These are phyloP conservation scores for Rattus norvegicus DNA, from an alignment of 2,113 vertebrate species.

Conservation along the genomic window DNA sequence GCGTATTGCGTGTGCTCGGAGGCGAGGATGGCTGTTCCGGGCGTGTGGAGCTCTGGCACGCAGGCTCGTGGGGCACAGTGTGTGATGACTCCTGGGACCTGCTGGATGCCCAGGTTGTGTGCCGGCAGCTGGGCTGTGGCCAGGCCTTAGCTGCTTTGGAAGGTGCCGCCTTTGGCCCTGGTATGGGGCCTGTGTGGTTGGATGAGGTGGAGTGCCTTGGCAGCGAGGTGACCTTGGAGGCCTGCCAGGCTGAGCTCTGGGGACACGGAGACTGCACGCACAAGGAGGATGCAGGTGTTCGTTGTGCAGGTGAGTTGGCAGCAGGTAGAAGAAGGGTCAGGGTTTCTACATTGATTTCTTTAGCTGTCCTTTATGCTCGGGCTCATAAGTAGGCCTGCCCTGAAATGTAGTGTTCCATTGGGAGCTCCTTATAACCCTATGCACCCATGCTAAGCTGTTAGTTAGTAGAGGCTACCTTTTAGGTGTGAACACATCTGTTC, in stretches of 20 bases:
- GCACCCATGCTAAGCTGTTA: not conserved
- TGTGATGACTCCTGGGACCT: constrained; percentile 69
- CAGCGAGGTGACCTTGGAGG: constrained; percentile 25
- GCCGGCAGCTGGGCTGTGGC: constrained; percentile 63
- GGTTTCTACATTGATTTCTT: not conserved
- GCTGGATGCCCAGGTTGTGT: constrained; percentile 54
- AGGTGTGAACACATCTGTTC: not conserved
- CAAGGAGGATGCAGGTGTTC: constrained; percentile 67
- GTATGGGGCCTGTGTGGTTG: constrained; percentile 70
- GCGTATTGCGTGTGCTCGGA: not conserved
- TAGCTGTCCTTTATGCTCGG: not conserved
- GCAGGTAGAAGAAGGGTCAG: rapidly evolving
- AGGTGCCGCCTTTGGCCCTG: constrained; percentile 26
- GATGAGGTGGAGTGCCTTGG: constrained; percentile 75
- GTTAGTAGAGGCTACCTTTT: not conserved
- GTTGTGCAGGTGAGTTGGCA: constrained; percentile 42
- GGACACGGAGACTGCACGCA: constrained; percentile 59
- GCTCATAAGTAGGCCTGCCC: not conserved
- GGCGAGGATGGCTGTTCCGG: not conserved
- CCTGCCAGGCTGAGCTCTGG: constrained; percentile 44
- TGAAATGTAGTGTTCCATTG: not conserved
- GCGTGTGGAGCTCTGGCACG: constrained; percentile 66
- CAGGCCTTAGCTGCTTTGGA: not conserved
- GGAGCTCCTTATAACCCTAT: not conserved
- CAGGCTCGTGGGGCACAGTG: constrained; percentile 37